Conservation (phyloP, 2,797 vertebrate species). For the Propithecus perrieri region DNA sequence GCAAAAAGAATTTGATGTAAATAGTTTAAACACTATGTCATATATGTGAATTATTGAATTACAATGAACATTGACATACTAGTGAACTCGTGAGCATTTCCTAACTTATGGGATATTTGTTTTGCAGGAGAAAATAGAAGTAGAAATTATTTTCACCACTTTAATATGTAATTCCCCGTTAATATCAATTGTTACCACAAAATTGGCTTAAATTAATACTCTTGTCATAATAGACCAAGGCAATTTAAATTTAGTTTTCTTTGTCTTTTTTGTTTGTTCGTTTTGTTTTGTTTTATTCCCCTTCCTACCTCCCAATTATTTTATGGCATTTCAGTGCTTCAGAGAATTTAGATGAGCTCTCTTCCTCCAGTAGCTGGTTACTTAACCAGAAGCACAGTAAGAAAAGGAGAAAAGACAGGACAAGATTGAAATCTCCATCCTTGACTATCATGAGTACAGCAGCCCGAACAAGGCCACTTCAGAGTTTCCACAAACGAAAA, state of each 20-base stretch:
- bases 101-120: slow-evolving; percentile 22
- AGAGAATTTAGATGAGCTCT: slow-evolving; percentile 83
- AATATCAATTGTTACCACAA: slow-evolving; percentile 40
- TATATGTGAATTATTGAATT: slow-evolving; percentile 19
- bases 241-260: slow-evolving; percentile 73
- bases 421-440: slow-evolving; percentile 82
- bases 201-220: slow-evolving; percentile 59
- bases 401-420: slow-evolving; percentile 86
- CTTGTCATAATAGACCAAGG: slow-evolving; percentile 57
- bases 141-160: slow-evolving; percentile 53
- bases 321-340: slow-evolving; percentile 83
- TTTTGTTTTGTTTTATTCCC: slow-evolving; percentile 67
- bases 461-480: slow-evolving; percentile 92
- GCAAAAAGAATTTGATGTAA: slow-evolving; percentile 20
- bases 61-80: not conserved
- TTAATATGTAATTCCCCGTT: slow-evolving; percentile 35
- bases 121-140: slow-evolving; percentile 57
- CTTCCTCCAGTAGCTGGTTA: slow-evolving; percentile 81
- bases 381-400: slow-evolving; percentile 86
- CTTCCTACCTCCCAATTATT: slow-evolving; percentile 22
- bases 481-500: slow-evolving; percentile 91
- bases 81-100: not conserved
- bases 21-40: not conserved
- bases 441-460: slow-evolving; percentile 85
- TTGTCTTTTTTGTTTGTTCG: slow-evolving; percentile 72